phyloP scores from a whole-genome alignment of 2,797 vertebrate species.

The Mus caroli region DNA sequence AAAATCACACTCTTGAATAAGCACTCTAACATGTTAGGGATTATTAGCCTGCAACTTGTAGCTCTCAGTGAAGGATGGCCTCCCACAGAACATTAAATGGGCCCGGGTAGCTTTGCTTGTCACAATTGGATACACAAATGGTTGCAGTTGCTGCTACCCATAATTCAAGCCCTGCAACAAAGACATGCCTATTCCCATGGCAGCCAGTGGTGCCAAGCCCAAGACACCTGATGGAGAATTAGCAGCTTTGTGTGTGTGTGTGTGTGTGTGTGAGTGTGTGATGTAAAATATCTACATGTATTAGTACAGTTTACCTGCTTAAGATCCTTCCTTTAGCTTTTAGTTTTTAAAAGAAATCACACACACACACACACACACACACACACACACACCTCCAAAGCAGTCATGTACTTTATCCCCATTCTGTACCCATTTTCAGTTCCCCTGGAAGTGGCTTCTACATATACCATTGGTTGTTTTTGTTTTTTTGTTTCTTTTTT shows the following conservation, averaged over 20 bases:
- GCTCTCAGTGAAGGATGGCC: neutral
- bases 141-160: neutral
- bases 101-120: neutral
- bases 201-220: neutral
- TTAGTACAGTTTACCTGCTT: neutral
- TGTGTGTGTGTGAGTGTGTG: neutral
- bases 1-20: neutral
- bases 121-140: neutral
- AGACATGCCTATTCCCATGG: neutral
- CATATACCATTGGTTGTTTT: too few relatives aligned
- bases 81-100: neutral
- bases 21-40: neutral
- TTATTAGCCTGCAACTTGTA: neutral
- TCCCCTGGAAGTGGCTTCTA: neutral
- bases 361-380: neutral
- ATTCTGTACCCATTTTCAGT: neutral
- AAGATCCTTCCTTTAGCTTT: neutral
- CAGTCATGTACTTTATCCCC: neutral
- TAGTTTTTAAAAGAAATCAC: neutral
- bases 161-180: neutral
- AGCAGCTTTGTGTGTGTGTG: neutral
- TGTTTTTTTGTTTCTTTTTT: too few relatives aligned
- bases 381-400: neutral
- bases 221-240: neutral
- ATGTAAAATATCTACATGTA: neutral